Percentiles rank a stretch among this genome's conserved stretches.
These are phyloP conservation scores for Sarcophaga subvicina DNA, from an alignment of 2,888 invertebrate genomes.

Conservation along the genomic window DNA sequence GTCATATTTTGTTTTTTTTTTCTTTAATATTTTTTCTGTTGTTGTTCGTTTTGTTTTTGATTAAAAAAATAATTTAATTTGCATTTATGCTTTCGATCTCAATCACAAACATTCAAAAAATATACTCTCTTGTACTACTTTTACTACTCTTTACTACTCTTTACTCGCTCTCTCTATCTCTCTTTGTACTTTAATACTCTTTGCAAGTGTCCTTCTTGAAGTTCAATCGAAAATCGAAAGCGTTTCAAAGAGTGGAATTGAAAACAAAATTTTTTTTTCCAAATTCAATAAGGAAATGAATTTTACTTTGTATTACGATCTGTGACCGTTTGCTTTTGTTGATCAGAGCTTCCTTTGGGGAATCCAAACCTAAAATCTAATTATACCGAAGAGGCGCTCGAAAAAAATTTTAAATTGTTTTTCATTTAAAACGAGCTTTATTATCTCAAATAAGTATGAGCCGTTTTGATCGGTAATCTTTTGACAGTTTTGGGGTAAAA, in stretches of 20 bases:
- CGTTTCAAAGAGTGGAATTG: neutral
- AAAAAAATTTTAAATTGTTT: no score
- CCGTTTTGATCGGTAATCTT: no score
- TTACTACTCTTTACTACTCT: constrained; percentile 19
- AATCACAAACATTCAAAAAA: constrained; percentile 44
- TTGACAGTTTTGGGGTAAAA: no score
- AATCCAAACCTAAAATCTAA: no score
- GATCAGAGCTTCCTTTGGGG: no score
- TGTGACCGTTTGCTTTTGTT: no score
- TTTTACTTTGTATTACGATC: no score
- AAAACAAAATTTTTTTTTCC: neutral
- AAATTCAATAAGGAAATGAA: no score
- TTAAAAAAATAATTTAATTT: constrained; percentile 48
- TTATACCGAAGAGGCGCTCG: no score
- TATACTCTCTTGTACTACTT: neutral
- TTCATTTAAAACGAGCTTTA: no score
- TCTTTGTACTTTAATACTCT: constrained; percentile 5
- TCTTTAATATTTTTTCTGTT: neutral
- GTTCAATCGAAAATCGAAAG: neutral
- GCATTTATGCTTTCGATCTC: constrained; percentile 35
- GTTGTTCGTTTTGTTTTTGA: neutral
- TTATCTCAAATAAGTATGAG: no score
- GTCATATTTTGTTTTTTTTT: neutral
- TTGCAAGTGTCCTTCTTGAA: constrained; percentile 50
- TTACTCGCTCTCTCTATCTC: constrained; percentile 14